Evolutionary conservation across 2,797 vertebrate species (phyloP).

Genomic region (Tympanoctomys barrerae): DNA sequence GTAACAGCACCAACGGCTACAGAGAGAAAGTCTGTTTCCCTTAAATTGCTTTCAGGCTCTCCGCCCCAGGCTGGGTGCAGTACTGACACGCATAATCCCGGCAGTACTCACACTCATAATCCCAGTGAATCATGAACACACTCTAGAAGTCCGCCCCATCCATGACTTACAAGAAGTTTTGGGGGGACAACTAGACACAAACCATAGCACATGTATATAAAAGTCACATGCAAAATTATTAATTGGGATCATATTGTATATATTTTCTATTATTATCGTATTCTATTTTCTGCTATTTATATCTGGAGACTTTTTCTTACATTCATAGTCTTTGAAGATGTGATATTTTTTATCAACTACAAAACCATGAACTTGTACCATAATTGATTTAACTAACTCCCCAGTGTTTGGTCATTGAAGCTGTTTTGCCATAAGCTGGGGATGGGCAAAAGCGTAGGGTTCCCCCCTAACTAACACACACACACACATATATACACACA

Average conservation of each 20-base stretch:
- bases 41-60: too few relatives aligned
- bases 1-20: too few relatives aligned
- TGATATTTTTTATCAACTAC: conserved; percentile 48
- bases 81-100: too few relatives aligned
- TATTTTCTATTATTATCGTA: neutral
- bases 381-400: neutral
- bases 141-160: too few relatives aligned
- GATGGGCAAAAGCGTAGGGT: neutral
- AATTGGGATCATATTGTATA: conserved; percentile 14
- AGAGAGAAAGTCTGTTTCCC: too few relatives aligned
- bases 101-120: too few relatives aligned
- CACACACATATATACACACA: too few relatives aligned
- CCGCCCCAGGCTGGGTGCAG: too few relatives aligned
- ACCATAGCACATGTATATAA: neutral
- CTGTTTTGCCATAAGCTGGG: conserved; percentile 1
- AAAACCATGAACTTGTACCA: conserved; percentile 10
- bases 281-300: conserved; percentile 62
- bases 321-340: conserved; percentile 60
- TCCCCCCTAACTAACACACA: too few relatives aligned
- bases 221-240: conserved; percentile 65
- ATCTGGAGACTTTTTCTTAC: conserved; percentile 32
- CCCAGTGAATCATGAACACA: too few relatives aligned
- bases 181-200: too few relatives aligned
- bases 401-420: neutral
- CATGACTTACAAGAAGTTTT: too few relatives aligned